Percentiles rank a stretch among this genome's conserved stretches.
These are phyloP conservation scores for Acronicta psi DNA, from an alignment of 2,888 invertebrate genomes.

Conservation along the genomic window DNA sequence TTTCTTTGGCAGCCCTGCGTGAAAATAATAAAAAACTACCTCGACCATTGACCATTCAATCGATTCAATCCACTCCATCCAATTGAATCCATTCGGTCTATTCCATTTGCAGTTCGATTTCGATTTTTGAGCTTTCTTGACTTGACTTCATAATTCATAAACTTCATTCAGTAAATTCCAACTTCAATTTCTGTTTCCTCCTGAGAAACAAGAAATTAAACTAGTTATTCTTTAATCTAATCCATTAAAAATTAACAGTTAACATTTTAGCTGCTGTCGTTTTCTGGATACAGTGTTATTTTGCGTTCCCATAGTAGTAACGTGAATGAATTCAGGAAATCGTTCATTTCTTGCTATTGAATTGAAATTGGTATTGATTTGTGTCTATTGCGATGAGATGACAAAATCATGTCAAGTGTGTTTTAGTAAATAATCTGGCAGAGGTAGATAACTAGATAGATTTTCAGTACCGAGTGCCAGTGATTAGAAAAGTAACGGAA, in stretches of 20 bases:
- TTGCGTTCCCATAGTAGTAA: conserved; percentile 7
- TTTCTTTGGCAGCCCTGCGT: no score
- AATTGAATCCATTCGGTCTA: no score
- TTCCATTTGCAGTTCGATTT: no score
- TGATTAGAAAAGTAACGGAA: conserved; percentile 67
- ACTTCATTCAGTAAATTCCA: no score
- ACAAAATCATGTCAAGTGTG: conserved; percentile 72
- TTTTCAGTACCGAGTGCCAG: conserved; percentile 38
- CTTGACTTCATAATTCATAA: no score
- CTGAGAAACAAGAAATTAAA: not conserved
- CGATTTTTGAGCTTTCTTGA: no score
- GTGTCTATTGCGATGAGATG: conserved; percentile 69
- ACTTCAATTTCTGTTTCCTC: not conserved
- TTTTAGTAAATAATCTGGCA: conserved; percentile 64
- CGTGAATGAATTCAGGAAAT: conserved; percentile 35
- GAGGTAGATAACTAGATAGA: conserved; percentile 36
- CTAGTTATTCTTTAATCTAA: conserved; percentile 1
- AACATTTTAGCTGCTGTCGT: conserved; percentile 3
- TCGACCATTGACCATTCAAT: no score
- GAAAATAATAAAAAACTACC: no score
- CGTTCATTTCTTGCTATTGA: conserved; percentile 51
- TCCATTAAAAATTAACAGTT: conserved; percentile 11
- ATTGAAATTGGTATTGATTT: conserved; percentile 81
- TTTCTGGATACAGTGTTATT: conserved; percentile 10
- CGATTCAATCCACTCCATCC: no score